Conservation (phyloP, 2,888 invertebrate species). For the Rhyacophila evoluta region DNA sequence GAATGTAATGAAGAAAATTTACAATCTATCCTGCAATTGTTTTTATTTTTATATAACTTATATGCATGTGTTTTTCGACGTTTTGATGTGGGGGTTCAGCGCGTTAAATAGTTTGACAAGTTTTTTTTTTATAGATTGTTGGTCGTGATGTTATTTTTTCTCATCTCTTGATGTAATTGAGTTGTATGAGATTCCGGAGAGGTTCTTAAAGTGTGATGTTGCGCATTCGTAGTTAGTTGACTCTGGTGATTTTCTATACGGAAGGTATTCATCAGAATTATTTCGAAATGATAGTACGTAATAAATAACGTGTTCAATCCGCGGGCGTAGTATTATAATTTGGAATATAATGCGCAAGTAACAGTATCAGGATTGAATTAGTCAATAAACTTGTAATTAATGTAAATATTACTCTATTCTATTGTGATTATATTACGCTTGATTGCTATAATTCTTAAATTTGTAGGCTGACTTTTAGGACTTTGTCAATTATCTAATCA, state of each 20-base stretch:
- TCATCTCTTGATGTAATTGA: constrained; percentile 14
- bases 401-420: too few relatives aligned
- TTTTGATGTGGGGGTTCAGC: not conserved
- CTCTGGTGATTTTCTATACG: not conserved
- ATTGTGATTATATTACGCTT: not conserved
- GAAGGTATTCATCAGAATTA: not conserved
- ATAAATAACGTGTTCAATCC: not conserved
- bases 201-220: constrained; percentile 6
- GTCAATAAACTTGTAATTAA: constrained; percentile 1
- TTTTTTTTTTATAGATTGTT: not conserved
- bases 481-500: too few relatives aligned
- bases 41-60: too few relatives aligned
- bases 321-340: not conserved
- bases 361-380: not conserved
- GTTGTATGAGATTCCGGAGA: constrained; percentile 4
- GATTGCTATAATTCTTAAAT: too few relatives aligned
- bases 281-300: not conserved
- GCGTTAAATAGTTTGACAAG: not conserved
- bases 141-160: constrained; percentile 14
- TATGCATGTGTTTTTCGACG: too few relatives aligned
- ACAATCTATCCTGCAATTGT: too few relatives aligned
- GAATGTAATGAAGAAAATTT: too few relatives aligned
- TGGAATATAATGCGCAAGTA: not conserved
- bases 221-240: not conserved
- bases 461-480: too few relatives aligned